These are phyloP conservation scores for Aptenodytes forsteri DNA, from an alignment of 2,113 vertebrate genomes.

Conservation along the genomic window DNA sequence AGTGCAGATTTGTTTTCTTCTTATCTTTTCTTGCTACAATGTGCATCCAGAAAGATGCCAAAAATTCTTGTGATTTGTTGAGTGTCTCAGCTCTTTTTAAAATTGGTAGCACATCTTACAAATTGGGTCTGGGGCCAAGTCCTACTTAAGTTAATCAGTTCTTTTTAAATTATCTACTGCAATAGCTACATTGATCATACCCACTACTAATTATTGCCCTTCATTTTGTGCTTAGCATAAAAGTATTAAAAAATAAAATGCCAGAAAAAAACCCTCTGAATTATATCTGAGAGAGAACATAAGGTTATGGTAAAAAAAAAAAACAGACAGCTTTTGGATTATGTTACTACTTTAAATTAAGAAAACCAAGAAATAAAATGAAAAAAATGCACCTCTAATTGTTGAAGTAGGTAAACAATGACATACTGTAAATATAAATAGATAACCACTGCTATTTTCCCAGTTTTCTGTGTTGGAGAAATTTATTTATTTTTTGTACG, in stretches of 20 bases:
- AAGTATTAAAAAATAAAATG: not conserved
- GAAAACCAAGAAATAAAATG: not conserved
- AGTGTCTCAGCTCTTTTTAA: not conserved
- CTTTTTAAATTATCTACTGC: not conserved
- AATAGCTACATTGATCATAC: not conserved
- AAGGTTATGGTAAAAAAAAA: not conserved
- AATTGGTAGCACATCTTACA: not conserved
- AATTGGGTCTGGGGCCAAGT: not conserved
- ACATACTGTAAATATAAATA: not conserved
- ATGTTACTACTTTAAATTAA: not conserved
- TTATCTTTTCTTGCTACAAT: not conserved
- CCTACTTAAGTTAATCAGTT: not conserved
- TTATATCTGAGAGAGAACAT: not conserved
- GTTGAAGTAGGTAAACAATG: not conserved
- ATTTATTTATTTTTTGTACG: not conserved
- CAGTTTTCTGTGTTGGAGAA: not conserved
- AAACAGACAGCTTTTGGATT: not conserved
- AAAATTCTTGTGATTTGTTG: not conserved
- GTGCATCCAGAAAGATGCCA: not conserved
- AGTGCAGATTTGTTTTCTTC: not conserved
- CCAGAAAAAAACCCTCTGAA: rapidly evolving
- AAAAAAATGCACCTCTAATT: not conserved
- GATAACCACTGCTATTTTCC: not conserved
- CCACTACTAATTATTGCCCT: not conserved
- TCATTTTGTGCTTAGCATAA: not conserved